Conservation (phyloP, 2,797 vertebrate genomes). For the Chaenodraco wilsoni region DNA sequence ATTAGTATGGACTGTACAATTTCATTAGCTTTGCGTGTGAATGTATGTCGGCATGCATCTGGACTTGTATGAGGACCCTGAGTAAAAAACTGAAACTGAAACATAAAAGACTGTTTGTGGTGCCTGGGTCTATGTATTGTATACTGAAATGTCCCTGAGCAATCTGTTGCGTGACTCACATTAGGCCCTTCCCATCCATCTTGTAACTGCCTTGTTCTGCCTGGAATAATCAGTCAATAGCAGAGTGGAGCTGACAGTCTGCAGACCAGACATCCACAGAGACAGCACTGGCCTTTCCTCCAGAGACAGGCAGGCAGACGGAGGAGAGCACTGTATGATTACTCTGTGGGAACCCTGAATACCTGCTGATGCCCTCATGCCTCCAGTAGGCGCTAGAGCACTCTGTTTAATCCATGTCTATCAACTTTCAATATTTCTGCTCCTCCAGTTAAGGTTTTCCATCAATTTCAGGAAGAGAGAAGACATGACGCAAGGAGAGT, state of each 20-base stretch:
- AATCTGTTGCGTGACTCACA: slow-evolving; percentile 42
- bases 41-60: slow-evolving; percentile 35
- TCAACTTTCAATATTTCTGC: slow-evolving; percentile 58
- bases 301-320: slow-evolving; percentile 48
- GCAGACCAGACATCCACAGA: slow-evolving; percentile 54
- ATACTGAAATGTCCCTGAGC: slow-evolving; percentile 22
- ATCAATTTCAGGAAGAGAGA: slow-evolving; percentile 49
- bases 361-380: slow-evolving; percentile 54
- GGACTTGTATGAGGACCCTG: slow-evolving; percentile 7
- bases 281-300: slow-evolving; percentile 53
- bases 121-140: not conserved
- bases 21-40: slow-evolving; percentile 62
- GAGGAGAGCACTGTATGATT: slow-evolving; percentile 42
- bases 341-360: slow-evolving; percentile 47
- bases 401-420: slow-evolving; percentile 45
- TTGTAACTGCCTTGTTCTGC: slow-evolving; percentile 43
- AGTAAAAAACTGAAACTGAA: slow-evolving; percentile 21
- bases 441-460: slow-evolving; percentile 52
- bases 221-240: slow-evolving; percentile 67
- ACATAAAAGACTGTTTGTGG: slow-evolving; percentile 1
- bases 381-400: slow-evolving; percentile 31
- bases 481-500: slow-evolving; percentile 27
- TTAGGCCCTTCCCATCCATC: slow-evolving; percentile 44
- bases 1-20: slow-evolving; percentile 56
- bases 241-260: slow-evolving; percentile 56